A percentile compares a stretch with the other conserved stretches of the same genome.
phyloP scores from a whole-genome alignment of 1,140 invertebrate species.

The Drosophila tropicalis region DNA sequence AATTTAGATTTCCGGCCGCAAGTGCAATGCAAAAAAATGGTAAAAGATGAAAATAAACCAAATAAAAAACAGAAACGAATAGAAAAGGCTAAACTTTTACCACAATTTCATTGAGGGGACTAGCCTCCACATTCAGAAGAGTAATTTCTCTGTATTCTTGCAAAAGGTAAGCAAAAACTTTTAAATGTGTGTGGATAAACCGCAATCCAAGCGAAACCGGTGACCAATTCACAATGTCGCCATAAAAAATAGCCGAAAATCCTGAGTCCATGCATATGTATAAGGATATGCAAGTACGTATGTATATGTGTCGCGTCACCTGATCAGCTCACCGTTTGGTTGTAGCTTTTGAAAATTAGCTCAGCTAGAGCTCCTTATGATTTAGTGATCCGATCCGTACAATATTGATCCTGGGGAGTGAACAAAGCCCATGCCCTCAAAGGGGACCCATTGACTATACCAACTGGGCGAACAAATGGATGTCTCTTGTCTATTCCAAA shows the following conservation, averaged over 20 bases:
- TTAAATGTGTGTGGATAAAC: conserved; percentile 37
- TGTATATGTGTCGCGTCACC: no score
- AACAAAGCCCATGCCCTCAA: no score
- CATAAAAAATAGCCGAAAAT: conserved; percentile 36
- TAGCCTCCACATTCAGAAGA: conserved; percentile 20
- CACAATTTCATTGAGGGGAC: conserved; percentile 63
- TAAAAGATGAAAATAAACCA: conserved; percentile 4
- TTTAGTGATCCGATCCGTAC: no score
- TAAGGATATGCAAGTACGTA: no score
- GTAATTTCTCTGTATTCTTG: conserved; percentile 48
- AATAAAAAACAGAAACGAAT: conserved; percentile 14
- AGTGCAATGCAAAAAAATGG: conserved; percentile 49
- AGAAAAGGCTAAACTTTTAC: conserved; percentile 57
- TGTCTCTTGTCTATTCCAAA: no score
- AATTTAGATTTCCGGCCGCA: conserved; percentile 81
- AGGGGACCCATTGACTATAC: no score
- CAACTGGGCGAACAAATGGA: no score
- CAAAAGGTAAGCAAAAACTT: conserved; percentile 79
- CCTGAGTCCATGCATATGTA: not conserved
- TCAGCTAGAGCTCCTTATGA: no score
- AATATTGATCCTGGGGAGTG: no score
- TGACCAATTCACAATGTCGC: conserved; percentile 65
- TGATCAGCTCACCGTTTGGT: no score
- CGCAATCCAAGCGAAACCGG: conserved; percentile 71
- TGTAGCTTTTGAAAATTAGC: no score